Evolutionary conservation across 53 echinoderm and acorn worm genomes (phyloP).

Genomic region (Echinarachnius parma): DNA sequence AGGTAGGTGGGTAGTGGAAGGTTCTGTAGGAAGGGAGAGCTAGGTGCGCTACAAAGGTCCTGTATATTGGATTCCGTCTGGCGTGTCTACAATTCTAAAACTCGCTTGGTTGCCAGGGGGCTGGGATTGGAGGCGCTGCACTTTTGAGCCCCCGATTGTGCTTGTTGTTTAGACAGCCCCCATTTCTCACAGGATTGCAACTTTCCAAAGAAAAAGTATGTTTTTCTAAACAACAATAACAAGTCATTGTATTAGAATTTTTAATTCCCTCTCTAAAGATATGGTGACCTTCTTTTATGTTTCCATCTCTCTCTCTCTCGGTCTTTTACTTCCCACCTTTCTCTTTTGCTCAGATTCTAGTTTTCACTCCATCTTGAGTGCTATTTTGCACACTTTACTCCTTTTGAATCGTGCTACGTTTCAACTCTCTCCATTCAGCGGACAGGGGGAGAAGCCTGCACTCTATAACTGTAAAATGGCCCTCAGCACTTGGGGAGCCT

Average conservation of each 20-base stretch:
- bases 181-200: conserved; percentile 17
- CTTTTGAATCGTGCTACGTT: no score
- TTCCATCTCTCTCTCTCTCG: conserved; percentile 8
- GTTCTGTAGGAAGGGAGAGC: neutral
- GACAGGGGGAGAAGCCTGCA: no score
- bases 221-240: conserved; percentile 52
- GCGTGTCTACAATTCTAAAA: neutral
- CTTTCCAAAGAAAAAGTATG: conserved; percentile 37
- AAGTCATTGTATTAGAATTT: conserved; percentile 50
- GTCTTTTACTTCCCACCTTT: no score
- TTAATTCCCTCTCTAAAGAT: conserved; percentile 33
- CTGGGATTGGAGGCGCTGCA: conserved; percentile 20
- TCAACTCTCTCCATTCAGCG: no score
- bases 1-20: neutral
- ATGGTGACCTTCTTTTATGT: conserved; percentile 17
- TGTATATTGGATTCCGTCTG: neutral
- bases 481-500: no score
- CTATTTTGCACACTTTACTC: no score
- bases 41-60: neutral
- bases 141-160: conserved; percentile 26
- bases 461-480: no score
- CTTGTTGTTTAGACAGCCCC: conserved; percentile 39
- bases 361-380: neutral
- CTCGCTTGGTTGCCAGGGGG: neutral
- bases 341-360: neutral